Conservation (phyloP, 2,888 invertebrate species). For the Dinocampus coccinellae region DNA sequence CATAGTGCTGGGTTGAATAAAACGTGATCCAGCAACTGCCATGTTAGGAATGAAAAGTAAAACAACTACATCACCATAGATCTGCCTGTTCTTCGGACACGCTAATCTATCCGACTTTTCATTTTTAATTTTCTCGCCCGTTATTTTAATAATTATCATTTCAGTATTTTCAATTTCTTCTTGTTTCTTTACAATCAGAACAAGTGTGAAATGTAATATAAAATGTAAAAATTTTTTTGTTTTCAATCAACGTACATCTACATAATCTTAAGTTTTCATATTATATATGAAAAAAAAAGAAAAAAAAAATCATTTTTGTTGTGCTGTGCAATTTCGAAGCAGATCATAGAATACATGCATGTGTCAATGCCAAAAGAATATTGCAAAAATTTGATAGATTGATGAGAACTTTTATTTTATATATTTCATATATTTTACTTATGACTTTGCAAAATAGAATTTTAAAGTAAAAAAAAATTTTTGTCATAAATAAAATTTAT, state of each 20-base stretch:
- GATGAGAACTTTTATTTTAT: too few species aligned
- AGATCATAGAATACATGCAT: background rate
- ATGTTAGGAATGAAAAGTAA: slow-evolving; percentile 90
- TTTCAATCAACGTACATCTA: too few species aligned
- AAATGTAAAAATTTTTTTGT: too few species aligned
- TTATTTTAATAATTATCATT: background rate
- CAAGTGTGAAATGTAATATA: too few species aligned
- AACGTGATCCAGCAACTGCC: slow-evolving; percentile 98
- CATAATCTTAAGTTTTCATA: too few species aligned
- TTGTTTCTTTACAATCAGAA: too few species aligned
- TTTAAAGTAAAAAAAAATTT: background rate
- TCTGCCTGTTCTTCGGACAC: slow-evolving; percentile 69
- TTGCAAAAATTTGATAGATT: background rate
- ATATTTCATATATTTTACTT: background rate
- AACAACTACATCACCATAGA: slow-evolving; percentile 82
- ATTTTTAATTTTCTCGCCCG: slow-evolving; percentile 13
- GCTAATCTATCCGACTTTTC: slow-evolving; percentile 66
- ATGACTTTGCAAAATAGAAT: background rate
- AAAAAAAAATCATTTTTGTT: background rate
- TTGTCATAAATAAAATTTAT: background rate
- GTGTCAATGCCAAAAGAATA: background rate
- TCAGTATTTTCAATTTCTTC: too few species aligned
- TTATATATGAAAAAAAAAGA: background rate
- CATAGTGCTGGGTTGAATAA: slow-evolving; percentile 99
- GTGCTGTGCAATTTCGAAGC: background rate